phyloP scores from a whole-genome alignment of 2,113 vertebrate species.

The Podarcis cretensis region DNA sequence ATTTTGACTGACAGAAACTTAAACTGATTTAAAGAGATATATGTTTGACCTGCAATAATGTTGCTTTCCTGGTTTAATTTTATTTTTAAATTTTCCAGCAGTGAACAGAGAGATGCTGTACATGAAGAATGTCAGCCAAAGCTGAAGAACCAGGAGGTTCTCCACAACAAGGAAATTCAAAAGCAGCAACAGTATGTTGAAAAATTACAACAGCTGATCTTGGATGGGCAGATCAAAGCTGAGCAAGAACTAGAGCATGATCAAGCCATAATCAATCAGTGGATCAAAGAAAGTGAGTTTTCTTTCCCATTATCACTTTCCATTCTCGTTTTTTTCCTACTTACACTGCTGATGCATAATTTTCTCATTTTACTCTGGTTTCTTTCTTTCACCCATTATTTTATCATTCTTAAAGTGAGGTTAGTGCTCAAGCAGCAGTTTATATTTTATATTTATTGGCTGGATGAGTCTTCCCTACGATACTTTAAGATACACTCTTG shows the following conservation, averaged over 20 bases:
- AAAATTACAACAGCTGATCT: slow-evolving; percentile 83
- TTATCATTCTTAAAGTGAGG: background rate
- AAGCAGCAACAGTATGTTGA: slow-evolving; percentile 82
- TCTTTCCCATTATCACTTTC: background rate
- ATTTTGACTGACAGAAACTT: background rate
- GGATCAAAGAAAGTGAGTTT: slow-evolving; percentile 83
- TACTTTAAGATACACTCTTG: background rate
- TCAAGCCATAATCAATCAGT: slow-evolving; percentile 79
- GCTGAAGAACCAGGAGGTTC: slow-evolving; percentile 54
- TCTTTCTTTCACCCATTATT: slow-evolving; percentile 22
- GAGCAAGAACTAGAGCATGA: slow-evolving; percentile 85
- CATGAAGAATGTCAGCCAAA: slow-evolving; percentile 62
- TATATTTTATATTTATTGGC: background rate
- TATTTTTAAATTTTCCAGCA: slow-evolving; percentile 48
- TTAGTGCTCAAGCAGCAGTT: background rate
- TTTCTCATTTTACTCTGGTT: slow-evolving; percentile 18
- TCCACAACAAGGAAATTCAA: slow-evolving; percentile 69
- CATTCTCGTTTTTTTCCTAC: background rate
- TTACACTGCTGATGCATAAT: background rate
- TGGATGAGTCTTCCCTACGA: background rate
- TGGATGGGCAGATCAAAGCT: slow-evolving; percentile 80
- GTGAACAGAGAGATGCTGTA: slow-evolving; percentile 61
- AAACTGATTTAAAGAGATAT: background rate
- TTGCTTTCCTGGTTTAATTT: slow-evolving; percentile 52
- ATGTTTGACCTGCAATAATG: background rate